Percentiles rank a stretch among this genome's conserved stretches.
These are phyloP conservation scores for Drosophila crucigera DNA, from an alignment of 2,888 invertebrate genomes.

Conservation along the genomic window DNA sequence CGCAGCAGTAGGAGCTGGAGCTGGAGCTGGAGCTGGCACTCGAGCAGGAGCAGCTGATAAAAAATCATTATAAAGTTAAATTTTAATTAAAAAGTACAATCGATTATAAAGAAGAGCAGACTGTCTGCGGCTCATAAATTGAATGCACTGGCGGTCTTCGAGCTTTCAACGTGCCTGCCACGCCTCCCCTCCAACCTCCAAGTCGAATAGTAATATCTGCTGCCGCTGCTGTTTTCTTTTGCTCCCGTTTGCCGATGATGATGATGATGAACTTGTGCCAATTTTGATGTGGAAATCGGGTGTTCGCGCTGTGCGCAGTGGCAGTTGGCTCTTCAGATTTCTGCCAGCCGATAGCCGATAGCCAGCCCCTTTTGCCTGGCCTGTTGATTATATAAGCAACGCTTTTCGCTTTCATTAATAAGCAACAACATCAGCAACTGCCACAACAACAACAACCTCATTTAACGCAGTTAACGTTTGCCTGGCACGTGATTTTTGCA, in stretches of 20 bases:
- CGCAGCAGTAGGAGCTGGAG: not conserved
- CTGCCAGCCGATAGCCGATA: constrained; percentile 57
- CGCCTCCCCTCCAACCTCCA: constrained; percentile 36
- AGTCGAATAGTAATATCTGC: not conserved
- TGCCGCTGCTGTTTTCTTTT: not conserved
- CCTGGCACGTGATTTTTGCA: constrained; percentile 72
- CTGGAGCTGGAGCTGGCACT: constrained; percentile 23
- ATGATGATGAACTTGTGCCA: constrained; percentile 81
- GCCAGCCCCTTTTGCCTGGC: constrained; percentile 9
- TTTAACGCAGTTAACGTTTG: constrained; percentile 42
- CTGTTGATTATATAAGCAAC: constrained; percentile 63
- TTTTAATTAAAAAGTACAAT: constrained; percentile 84
- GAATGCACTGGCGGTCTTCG: constrained; percentile 64
- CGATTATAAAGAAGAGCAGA: constrained; percentile 65
- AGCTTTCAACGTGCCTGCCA: constrained; percentile 73
- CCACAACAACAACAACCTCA: constrained; percentile 4
- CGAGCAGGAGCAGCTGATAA: constrained; percentile 80
- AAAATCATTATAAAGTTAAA: constrained; percentile 84
- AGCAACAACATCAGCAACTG: constrained; percentile 40
- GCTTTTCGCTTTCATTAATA: constrained; percentile 75
- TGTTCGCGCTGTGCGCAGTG: constrained; percentile 64
- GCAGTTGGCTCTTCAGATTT: constrained; percentile 64
- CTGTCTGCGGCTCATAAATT: constrained; percentile 81
- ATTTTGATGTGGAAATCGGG: constrained; percentile 52
- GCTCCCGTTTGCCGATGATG: not conserved